Evolutionary conservation across 2,888 invertebrate species (phyloP).

Genomic region (Nebria salina): DNA sequence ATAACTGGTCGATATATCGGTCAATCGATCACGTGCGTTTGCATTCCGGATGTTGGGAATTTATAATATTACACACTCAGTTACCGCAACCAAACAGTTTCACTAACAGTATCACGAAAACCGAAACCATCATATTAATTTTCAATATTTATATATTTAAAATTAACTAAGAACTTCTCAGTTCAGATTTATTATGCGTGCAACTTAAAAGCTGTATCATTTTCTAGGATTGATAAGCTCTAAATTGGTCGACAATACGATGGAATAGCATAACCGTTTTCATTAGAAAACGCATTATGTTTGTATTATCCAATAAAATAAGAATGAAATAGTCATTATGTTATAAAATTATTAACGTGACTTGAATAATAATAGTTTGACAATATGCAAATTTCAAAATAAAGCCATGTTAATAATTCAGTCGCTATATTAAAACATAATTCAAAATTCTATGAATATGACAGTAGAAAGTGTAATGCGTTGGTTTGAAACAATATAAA

Average conservation of each 20-base stretch:
- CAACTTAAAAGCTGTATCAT: too few species aligned
- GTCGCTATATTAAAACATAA: not conserved
- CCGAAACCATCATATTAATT: not conserved
- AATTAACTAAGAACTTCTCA: too few species aligned
- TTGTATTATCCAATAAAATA: not conserved
- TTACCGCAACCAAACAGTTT: conserved; percentile 5
- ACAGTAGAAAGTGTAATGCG: not conserved
- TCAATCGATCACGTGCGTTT: conserved; percentile 22
- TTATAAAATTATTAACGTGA: not conserved
- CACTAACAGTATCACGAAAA: not conserved
- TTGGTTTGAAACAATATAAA: not conserved
- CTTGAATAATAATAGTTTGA: not conserved
- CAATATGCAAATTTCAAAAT: not conserved
- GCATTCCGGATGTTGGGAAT: conserved; percentile 18
- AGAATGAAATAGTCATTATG: not conserved
- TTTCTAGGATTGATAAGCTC: too few species aligned
- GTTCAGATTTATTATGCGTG: too few species aligned
- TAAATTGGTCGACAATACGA: too few species aligned
- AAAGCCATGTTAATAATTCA: not conserved
- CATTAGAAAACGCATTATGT: not conserved
- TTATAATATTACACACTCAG: conserved; percentile 8
- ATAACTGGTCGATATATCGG: conserved; percentile 30
- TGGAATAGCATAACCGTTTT: too few species aligned
- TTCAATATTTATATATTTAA: too few species aligned
- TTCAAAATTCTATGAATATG: not conserved